phyloP scores from a whole-genome alignment of 2,113 vertebrate genomes.

The Seriola rivoliana region DNA sequence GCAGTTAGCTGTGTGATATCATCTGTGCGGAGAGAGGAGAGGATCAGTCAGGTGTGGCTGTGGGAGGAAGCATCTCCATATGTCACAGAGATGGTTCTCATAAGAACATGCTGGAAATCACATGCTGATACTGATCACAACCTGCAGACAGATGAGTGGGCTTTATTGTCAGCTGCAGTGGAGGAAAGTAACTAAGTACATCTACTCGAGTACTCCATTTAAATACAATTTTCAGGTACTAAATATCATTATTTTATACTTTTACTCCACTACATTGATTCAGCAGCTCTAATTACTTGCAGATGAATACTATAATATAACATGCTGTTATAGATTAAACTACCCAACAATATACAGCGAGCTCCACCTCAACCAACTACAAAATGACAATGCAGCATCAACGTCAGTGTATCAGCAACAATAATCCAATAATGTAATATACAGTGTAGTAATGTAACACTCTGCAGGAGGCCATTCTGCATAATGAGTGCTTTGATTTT shows the following conservation, averaged over 20 bases:
- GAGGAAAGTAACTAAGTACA: slow-evolving; percentile 19
- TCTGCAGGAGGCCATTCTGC: background rate
- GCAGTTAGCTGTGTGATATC: slow-evolving; percentile 71
- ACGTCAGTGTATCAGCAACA: background rate
- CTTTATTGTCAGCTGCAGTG: slow-evolving; percentile 54
- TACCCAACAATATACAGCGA: background rate
- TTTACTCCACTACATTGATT: background rate
- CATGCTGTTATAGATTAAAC: background rate
- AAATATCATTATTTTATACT: background rate
- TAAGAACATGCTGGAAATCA: slow-evolving; percentile 62
- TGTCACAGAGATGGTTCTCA: slow-evolving; percentile 65
- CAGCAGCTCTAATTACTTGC: background rate
- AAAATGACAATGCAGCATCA: background rate
- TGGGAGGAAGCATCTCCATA: slow-evolving; percentile 72
- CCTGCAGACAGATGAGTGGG: slow-evolving; percentile 57
- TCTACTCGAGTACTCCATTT: slow-evolving; percentile 14
- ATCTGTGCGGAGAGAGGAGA: slow-evolving; percentile 62
- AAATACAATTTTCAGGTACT: background rate
- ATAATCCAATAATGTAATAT: background rate
- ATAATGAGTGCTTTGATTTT: background rate
- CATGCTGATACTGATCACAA: slow-evolving; percentile 68
- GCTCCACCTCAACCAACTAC: background rate
- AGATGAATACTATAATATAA: background rate
- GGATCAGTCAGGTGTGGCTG: slow-evolving; percentile 73
- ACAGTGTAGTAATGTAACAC: background rate